These are phyloP conservation scores for Salvator merianae DNA, from an alignment of 2,113 vertebrate species.

Conservation along the genomic window DNA sequence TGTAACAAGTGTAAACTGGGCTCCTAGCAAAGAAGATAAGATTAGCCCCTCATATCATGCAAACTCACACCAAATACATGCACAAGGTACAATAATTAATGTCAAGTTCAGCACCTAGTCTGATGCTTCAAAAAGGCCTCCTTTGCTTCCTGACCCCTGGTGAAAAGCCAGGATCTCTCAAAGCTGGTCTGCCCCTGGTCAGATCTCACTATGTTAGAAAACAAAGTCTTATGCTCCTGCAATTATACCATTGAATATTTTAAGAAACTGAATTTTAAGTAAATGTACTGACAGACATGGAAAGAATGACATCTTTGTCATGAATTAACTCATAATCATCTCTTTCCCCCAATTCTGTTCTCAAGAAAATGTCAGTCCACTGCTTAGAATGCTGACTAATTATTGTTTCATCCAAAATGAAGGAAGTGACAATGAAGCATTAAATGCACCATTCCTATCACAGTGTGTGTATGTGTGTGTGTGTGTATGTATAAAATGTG, in stretches of 20 bases:
- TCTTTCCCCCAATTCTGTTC: not conserved
- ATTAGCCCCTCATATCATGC: too few species aligned
- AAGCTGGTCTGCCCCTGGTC: too few species aligned
- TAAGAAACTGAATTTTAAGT: not conserved
- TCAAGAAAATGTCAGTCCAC: not conserved
- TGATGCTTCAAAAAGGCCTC: too few species aligned
- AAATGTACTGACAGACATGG: not conserved
- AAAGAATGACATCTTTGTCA: not conserved
- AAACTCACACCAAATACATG: too few species aligned
- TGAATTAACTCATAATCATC: not conserved
- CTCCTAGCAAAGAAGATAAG: too few species aligned
- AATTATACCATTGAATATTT: not conserved
- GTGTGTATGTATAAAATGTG: slow-evolving; percentile 25
- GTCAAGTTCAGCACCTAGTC: too few species aligned
- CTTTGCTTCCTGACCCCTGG: too few species aligned
- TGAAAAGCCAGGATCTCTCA: too few species aligned
- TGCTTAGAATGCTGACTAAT: not conserved
- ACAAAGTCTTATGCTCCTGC: too few species aligned
- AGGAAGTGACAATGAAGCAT: slow-evolving; percentile 4
- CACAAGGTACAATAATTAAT: too few species aligned
- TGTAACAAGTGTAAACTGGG: too few species aligned
- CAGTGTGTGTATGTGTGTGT: slow-evolving; percentile 4
- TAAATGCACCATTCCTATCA: slow-evolving; percentile 11
- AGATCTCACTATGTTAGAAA: too few species aligned
- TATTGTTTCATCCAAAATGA: not conserved